Conservation (phyloP, 1,140 invertebrate genomes). For the Musca vetustissima region DNA sequence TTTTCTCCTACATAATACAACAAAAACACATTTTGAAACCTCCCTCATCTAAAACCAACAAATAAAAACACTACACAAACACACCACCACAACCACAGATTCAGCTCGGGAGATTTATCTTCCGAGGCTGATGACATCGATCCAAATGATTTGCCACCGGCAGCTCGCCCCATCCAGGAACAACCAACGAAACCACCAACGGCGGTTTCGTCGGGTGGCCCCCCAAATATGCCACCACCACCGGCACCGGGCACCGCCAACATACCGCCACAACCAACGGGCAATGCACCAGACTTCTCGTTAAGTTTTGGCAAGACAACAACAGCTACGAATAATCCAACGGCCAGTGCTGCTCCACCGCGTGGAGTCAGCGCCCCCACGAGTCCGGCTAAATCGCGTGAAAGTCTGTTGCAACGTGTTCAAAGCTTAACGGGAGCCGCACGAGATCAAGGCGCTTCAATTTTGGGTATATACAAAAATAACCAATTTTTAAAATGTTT, state of each 20-base stretch:
- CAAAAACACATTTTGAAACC: not conserved
- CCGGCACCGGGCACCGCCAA: not conserved
- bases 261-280: slow-evolving; percentile 43
- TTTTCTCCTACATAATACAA: slow-evolving; percentile 20
- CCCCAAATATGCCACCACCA: slow-evolving; percentile 50
- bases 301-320: slow-evolving; percentile 60
- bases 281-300: slow-evolving; percentile 63
- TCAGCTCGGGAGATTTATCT: slow-evolving; percentile 88
- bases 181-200: slow-evolving; percentile 58
- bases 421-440: slow-evolving; percentile 79
- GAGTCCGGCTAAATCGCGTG: slow-evolving; percentile 83
- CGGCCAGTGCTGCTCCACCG: slow-evolving; percentile 57
- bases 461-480: slow-evolving; percentile 66
- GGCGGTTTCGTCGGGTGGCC: slow-evolving; percentile 48
- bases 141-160: slow-evolving; percentile 56
- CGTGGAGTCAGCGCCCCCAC: slow-evolving; percentile 81
- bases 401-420: slow-evolving; percentile 80
- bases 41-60: slow-evolving; percentile 11
- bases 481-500: not conserved
- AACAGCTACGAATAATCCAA: slow-evolving; percentile 52
- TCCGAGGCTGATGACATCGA: slow-evolving; percentile 83
- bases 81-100: slow-evolving; percentile 60
- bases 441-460: slow-evolving; percentile 66
- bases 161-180: slow-evolving; percentile 59
- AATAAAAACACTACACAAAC: not conserved